Conservation (phyloP, 1,140 invertebrate genomes). For the Hydropsyche tenuis region DNA sequence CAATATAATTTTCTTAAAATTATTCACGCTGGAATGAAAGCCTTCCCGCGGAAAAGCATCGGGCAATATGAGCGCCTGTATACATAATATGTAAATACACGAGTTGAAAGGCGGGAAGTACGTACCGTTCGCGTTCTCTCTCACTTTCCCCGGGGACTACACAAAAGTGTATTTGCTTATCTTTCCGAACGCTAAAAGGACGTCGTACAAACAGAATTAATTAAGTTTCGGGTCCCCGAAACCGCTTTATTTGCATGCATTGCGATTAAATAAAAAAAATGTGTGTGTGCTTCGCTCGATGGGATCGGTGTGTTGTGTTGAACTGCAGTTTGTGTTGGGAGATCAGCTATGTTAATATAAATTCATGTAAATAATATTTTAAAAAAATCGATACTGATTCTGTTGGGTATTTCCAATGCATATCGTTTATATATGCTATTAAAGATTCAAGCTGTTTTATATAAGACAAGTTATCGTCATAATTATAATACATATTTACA, state of each 20-base stretch:
- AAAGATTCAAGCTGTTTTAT: too few species aligned
- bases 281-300: not conserved
- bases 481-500: too few species aligned
- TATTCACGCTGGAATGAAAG: slow-evolving; percentile 35
- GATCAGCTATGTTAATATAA: too few species aligned
- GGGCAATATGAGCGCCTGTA: slow-evolving; percentile 9
- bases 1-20: slow-evolving; percentile 39
- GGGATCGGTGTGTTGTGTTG: too few species aligned
- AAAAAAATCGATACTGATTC: too few species aligned
- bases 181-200: slow-evolving; percentile 45
- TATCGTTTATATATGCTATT: too few species aligned
- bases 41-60: slow-evolving; percentile 1
- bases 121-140: too few species aligned
- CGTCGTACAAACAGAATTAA: slow-evolving; percentile 49
- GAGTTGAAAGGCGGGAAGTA: slow-evolving; percentile 18
- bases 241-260: slow-evolving; percentile 46
- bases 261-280: slow-evolving; percentile 15
- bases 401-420: too few species aligned
- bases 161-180: slow-evolving; percentile 46
- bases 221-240: slow-evolving; percentile 45
- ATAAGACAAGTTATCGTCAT: too few species aligned
- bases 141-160: slow-evolving; percentile 13
- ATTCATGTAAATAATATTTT: too few species aligned
- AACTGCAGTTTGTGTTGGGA: too few species aligned
- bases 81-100: not conserved